phyloP scores from a whole-genome alignment of 2,888 invertebrate genomes.

The Sisyra nigra region DNA sequence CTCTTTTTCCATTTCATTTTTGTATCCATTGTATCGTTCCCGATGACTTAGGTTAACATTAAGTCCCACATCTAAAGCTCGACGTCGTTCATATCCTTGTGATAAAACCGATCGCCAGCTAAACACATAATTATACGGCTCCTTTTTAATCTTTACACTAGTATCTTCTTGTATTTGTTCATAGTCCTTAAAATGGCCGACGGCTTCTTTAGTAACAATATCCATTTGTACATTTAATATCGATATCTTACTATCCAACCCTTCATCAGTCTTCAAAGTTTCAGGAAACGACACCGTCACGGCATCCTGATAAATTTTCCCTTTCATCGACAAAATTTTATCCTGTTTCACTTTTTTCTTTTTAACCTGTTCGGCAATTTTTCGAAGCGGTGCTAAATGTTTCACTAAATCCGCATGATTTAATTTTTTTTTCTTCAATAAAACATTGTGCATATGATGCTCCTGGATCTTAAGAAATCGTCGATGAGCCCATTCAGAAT shows the following conservation, averaged over 20 bases:
- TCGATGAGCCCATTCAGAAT: conserved; percentile 26
- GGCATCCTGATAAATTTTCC: conserved; percentile 47
- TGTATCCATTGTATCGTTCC: not conserved
- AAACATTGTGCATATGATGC: conserved; percentile 42
- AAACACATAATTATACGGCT: not conserved
- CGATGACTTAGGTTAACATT: not conserved
- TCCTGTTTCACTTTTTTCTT: conserved; percentile 39
- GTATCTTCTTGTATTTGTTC: not conserved
- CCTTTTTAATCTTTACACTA: not conserved
- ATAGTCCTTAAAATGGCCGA: not conserved
- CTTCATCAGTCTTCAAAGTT: not conserved
- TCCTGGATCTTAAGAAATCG: conserved; percentile 47
- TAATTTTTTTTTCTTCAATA: conserved; percentile 45
- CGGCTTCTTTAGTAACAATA: no score
- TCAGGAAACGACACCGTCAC: conserved; percentile 19
- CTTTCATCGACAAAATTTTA: conserved; percentile 37
- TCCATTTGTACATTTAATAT: not conserved
- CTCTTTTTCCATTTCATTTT: no score
- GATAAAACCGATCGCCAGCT: not conserved
- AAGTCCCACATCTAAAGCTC: not conserved
- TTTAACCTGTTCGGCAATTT: conserved; percentile 37
- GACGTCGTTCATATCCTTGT: not conserved
- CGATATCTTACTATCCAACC: no score
- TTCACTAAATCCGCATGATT: conserved; percentile 40
- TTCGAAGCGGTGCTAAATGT: conserved; percentile 40